Percentiles rank a stretch among this genome's conserved stretches.
Conservation (phyloP, 2,888 invertebrate species). For the Sthenelais limicola region DNA sequence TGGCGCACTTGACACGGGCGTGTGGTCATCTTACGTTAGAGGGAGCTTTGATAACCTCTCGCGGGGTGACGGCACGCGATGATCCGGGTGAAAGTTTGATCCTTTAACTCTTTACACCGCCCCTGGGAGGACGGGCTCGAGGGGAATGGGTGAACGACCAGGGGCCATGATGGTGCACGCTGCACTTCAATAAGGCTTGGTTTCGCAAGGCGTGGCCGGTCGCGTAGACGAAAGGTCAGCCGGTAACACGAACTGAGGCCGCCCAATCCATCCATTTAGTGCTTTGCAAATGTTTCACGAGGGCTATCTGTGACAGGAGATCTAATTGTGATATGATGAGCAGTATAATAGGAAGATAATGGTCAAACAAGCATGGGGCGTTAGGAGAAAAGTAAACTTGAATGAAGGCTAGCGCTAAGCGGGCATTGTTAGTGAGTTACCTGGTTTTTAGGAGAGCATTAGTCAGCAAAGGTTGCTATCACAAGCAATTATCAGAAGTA, state of each 20-base stretch:
- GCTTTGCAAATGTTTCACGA: background rate
- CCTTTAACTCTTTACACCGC: background rate
- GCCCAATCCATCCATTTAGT: background rate
- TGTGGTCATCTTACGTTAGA: constrained; percentile 34
- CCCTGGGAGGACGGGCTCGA: constrained; percentile 7
- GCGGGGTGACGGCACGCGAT: constrained; percentile 6
- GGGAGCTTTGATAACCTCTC: constrained; percentile 34
- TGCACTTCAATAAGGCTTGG: constrained; percentile 13
- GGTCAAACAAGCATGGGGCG: background rate
- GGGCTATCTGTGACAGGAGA: constrained; percentile 5
- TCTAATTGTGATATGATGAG: constrained; percentile 35
- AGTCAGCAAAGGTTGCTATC: constrained; percentile 17
- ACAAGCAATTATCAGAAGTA: constrained; percentile 25
- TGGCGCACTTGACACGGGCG: constrained; percentile 30
- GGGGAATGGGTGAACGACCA: constrained; percentile 8
- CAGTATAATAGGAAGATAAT: constrained; percentile 24
- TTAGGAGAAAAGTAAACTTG: background rate
- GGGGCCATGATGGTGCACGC: constrained; percentile 11
- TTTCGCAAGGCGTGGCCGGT: constrained; percentile 4
- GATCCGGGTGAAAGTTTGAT: constrained; percentile 9
- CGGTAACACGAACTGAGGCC: background rate
- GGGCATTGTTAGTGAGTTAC: constrained; percentile 20
- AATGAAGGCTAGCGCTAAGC: constrained; percentile 25
- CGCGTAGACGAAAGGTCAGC: background rate
- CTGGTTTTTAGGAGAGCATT: constrained; percentile 31